Base-by-base conservation (phyloP, 2,797 vertebrate species). In the Coracias cyanogaster region DNA sequence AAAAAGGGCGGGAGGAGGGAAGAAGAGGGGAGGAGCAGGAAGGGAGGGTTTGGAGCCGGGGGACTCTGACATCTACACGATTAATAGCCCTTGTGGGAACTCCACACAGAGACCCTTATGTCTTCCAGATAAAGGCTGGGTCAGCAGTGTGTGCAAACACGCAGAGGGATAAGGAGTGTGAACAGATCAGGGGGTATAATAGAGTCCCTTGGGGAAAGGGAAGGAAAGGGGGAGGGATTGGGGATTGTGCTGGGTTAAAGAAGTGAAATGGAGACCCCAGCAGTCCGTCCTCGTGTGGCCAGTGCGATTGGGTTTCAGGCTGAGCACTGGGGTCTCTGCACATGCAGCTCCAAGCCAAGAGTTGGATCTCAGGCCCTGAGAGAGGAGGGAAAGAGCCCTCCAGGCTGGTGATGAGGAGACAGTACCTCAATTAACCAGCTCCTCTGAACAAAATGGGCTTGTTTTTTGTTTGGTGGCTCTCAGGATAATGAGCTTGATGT, bases 191-290 rank as follows among this genome's bases (percentile, higher is more conserved):
- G 90, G 90, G 92, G 84, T 91, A 96, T 94, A 96, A 97, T 70
- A 94, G 86, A 82, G 88, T 92, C 95, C 93, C 94, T 52, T 19
- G 85, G 85, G 95, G 91, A 92, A 49, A 9, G 45, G 57, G 73
- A 58, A 2, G 17, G 69, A 52, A 72, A 72, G 55, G 92, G 10
- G 41, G 66, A 82, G 66, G 90, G 41, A 57, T 2, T 31, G 57
- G 54, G 72, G 65, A 48, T 22, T 79, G 90, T 62, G 86, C 64
- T 83, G 81, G 61, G 81, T 95, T 94, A 92, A 33, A 58, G 96
- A 96, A 96, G 97, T 95, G 98, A 97, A 95, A 97, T 87, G 95
- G 94, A 95, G 98, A 95, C 97, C 97, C 86, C 98, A 94, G 86
- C 97, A 97, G 62, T 78, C 67, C 24, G 10, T 60, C 60, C 81